Evolutionary conservation across 2,797 vertebrate species (phyloP).

Genomic region (Chaunax sp.): DNA sequence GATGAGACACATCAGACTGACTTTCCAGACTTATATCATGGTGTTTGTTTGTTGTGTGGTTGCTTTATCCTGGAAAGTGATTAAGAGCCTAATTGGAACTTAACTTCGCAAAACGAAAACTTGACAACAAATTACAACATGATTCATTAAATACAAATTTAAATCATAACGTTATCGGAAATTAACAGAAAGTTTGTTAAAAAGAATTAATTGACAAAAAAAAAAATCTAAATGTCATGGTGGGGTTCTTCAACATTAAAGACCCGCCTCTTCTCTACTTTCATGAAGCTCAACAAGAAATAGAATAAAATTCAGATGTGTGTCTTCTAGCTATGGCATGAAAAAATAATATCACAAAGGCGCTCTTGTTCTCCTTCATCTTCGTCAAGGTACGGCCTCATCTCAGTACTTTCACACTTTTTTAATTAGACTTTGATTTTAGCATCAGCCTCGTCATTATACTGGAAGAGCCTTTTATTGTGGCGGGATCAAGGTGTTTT

Average conservation of each 20-base stretch:
- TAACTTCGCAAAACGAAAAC: background rate
- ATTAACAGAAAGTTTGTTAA: background rate
- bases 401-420: slow-evolving; percentile 33
- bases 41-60: background rate
- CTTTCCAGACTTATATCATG: background rate
- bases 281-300: slow-evolving; percentile 29
- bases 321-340: slow-evolving; percentile 20
- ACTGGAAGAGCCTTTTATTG: slow-evolving; percentile 51
- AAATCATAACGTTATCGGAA: too few species aligned
- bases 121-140: too few species aligned
- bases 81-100: background rate
- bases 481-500: slow-evolving; percentile 59
- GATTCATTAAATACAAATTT: too few species aligned
- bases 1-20: slow-evolving; percentile 1
- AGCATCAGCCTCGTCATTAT: slow-evolving; percentile 43
- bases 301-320: slow-evolving; percentile 42
- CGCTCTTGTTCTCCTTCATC: background rate
- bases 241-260: slow-evolving; percentile 47
- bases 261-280: slow-evolving; percentile 21
- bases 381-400: slow-evolving; percentile 13
- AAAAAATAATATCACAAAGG: slow-evolving; percentile 23
- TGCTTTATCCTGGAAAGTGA: slow-evolving; percentile 1
- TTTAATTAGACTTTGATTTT: slow-evolving; percentile 40
- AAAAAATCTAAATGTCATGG: slow-evolving; percentile 15
- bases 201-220: slow-evolving; percentile 1